Conservation (phyloP, 2,113 vertebrate species). For the Caranx ignobilis region DNA sequence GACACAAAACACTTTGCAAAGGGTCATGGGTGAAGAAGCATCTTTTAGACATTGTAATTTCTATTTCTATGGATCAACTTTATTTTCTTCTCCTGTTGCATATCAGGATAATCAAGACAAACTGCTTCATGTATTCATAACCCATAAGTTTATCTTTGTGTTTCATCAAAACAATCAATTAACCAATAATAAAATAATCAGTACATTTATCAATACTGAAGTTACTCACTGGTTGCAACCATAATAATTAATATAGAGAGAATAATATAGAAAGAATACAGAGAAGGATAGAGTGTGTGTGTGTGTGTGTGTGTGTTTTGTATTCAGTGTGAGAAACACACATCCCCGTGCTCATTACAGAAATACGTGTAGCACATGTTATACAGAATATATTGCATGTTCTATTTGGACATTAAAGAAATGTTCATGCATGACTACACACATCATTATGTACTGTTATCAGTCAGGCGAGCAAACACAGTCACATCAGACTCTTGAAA, state of each 20-base stretch:
- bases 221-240: neutral
- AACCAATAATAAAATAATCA: neutral
- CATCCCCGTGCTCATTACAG: constrained; percentile 14
- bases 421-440: neutral
- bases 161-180: too few relatives aligned
- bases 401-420: constrained; percentile 22
- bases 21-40: too few relatives aligned
- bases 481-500: constrained; percentile 26
- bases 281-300: neutral
- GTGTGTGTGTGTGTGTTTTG: neutral
- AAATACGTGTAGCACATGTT: neutral
- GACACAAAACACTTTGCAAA: too few relatives aligned
- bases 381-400: neutral
- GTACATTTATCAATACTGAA: neutral
- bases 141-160: too few relatives aligned
- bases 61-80: too few relatives aligned
- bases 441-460: constrained; percentile 1
- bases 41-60: too few relatives aligned
- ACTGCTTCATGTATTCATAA: neutral
- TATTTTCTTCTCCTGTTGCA: too few relatives aligned
- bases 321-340: neutral
- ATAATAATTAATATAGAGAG: neutral
- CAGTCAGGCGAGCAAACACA: constrained; percentile 10
- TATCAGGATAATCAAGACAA: too few relatives aligned
- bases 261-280: too few relatives aligned